phyloP scores from a whole-genome alignment of 2,888 invertebrate genomes.

The Elysia crispata region DNA sequence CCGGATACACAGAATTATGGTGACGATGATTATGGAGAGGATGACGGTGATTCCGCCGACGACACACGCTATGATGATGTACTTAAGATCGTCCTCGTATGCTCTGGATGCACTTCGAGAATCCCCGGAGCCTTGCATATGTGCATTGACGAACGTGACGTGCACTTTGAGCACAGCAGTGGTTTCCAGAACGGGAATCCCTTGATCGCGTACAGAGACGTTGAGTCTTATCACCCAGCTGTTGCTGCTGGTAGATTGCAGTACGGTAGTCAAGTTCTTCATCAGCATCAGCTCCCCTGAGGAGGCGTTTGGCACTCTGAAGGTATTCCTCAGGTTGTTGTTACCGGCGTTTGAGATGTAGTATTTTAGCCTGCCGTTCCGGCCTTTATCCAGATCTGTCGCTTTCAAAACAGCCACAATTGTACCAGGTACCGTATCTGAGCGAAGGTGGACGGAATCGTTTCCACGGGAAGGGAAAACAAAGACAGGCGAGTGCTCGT shows the following conservation, averaged over 20 bases:
- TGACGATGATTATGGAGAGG: conserved; percentile 55
- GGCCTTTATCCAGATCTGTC: conserved; percentile 61
- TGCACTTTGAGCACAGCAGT: conserved; percentile 54
- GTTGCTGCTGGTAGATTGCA: neutral
- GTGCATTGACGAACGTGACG: conserved; percentile 48
- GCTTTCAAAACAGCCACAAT: conserved; percentile 58
- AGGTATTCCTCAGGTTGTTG: conserved; percentile 55
- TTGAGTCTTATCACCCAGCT: conserved; percentile 53
- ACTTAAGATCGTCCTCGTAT: conserved; percentile 51
- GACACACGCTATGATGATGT: conserved; percentile 57
- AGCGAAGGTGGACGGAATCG: conserved; percentile 56
- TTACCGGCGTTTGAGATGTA: conserved; percentile 54
- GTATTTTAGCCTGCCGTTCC: conserved; percentile 61
- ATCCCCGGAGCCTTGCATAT: conserved; percentile 11
- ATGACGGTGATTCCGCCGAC: conserved; percentile 55
- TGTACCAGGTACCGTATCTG: conserved; percentile 50
- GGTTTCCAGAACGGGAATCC: conserved; percentile 57
- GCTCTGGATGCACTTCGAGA: neutral
- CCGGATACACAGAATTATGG: conserved; percentile 52
- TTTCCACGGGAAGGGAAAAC: conserved; percentile 61
- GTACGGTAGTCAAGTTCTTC: conserved; percentile 39
- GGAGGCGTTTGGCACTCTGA: conserved; percentile 52
- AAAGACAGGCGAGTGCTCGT: conserved; percentile 70
- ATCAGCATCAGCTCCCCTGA: conserved; percentile 59
- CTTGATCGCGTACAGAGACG: conserved; percentile 64